A percentile compares a stretch with the other conserved stretches of the same genome.
phyloP scores from a whole-genome alignment of 1,140 invertebrate species.

The Cecropterus lyciades region DNA sequence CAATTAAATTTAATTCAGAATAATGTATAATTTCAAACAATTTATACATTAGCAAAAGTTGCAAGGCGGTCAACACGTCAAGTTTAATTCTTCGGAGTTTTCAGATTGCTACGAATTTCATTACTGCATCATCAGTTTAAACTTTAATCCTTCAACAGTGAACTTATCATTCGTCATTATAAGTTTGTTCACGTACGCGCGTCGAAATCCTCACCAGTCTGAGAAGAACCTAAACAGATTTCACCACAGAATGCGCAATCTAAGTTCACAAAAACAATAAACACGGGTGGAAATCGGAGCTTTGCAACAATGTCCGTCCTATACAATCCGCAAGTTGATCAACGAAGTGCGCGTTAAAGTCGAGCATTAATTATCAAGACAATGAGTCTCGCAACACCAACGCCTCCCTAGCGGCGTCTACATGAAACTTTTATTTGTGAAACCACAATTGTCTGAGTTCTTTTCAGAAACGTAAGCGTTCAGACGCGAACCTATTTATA shows the following conservation, averaged over 20 bases:
- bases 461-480: constrained; percentile 15
- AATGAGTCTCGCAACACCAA: constrained; percentile 20
- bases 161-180: too few species aligned
- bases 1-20: too few species aligned
- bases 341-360: constrained; percentile 22
- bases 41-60: too few species aligned
- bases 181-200: too few species aligned
- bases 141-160: too few species aligned
- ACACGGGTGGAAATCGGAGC: constrained; percentile 8
- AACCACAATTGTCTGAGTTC: constrained; percentile 28
- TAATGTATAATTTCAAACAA: too few species aligned
- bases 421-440: constrained; percentile 53
- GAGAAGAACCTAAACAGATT: not conserved
- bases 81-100: too few species aligned
- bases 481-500: constrained; percentile 2
- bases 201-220: not conserved
- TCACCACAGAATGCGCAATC: constrained; percentile 12
- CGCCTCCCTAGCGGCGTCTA: constrained; percentile 32
- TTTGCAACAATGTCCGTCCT: constrained; percentile 12
- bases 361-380: constrained; percentile 33
- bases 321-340: constrained; percentile 31
- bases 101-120: not conserved
- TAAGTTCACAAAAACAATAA: constrained; percentile 26
- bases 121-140: not conserved
- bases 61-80: too few species aligned